Evolutionary conservation across 2,797 vertebrate genomes (phyloP).

Genomic region (Cichlasoma orientale): DNA sequence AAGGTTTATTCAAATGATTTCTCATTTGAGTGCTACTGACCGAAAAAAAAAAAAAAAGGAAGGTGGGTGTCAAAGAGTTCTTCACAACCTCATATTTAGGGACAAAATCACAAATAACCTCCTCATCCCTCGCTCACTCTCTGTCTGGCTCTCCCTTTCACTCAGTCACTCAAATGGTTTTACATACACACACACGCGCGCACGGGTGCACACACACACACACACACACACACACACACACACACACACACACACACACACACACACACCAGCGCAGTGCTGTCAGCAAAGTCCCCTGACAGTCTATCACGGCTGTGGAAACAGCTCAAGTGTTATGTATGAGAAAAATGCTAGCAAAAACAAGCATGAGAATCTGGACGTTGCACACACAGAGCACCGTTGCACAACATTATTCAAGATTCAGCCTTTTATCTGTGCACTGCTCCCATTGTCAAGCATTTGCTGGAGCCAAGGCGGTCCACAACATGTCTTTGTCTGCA

Average conservation of each 20-base stretch:
- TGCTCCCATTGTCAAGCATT: slow-evolving; percentile 34
- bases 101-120: slow-evolving; percentile 64
- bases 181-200: slow-evolving; percentile 32
- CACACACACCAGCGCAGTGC: slow-evolving; percentile 55
- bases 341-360: slow-evolving; percentile 64
- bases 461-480: slow-evolving; percentile 19
- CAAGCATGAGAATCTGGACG: slow-evolving; percentile 60
- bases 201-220: slow-evolving; percentile 29
- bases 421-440: slow-evolving; percentile 25
- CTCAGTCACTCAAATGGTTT: slow-evolving; percentile 58
- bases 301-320: slow-evolving; percentile 69
- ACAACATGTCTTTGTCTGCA: slow-evolving; percentile 29
- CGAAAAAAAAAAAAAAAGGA: slow-evolving; percentile 10
- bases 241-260: slow-evolving; percentile 12
- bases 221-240: slow-evolving; percentile 38
- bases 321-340: slow-evolving; percentile 72
- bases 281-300: slow-evolving; percentile 75
- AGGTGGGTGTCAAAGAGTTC: slow-evolving; percentile 53
- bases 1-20: slow-evolving; percentile 61
- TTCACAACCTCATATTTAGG: slow-evolving; percentile 59
- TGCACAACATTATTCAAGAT: slow-evolving; percentile 34
- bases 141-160: slow-evolving; percentile 55
- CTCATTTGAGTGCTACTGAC: slow-evolving; percentile 11
- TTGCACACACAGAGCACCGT: slow-evolving; percentile 34
- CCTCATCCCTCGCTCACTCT: slow-evolving; percentile 18